Percentiles rank a stretch among this genome's conserved stretches.
phyloP scores from a whole-genome alignment of 2,888 invertebrate genomes.

The Ormyrus pomaceus region DNA sequence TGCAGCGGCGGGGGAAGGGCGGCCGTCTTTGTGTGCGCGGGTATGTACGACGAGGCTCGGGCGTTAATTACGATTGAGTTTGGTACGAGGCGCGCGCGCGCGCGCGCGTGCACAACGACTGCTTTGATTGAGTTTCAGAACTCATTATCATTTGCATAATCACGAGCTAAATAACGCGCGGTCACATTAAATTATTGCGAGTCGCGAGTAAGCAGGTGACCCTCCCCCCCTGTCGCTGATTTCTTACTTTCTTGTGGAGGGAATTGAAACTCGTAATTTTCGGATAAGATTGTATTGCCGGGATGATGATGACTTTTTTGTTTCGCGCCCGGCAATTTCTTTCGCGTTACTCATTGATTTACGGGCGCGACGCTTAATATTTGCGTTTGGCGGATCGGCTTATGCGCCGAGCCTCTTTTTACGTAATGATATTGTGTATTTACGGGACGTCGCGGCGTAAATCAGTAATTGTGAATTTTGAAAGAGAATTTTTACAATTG shows the following conservation, averaged over 20 bases:
- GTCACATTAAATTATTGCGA: constrained; percentile 38
- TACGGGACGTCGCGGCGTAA: too few relatives aligned
- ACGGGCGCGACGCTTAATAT: background rate
- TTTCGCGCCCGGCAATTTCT: background rate
- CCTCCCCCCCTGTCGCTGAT: background rate
- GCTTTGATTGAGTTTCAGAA: constrained; percentile 56
- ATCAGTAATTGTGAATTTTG: too few relatives aligned
- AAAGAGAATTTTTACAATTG: too few relatives aligned
- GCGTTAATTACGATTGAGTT: constrained; percentile 42
- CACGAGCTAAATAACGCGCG: constrained; percentile 42
- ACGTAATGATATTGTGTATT: too few relatives aligned
- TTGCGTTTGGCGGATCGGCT: too few relatives aligned
- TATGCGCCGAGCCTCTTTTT: too few relatives aligned
- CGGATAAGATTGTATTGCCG: background rate
- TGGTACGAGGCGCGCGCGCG: background rate
- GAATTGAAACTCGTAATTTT: background rate
- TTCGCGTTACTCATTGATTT: constrained; percentile 29
- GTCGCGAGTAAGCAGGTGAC: background rate
- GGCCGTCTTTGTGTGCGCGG: too few relatives aligned
- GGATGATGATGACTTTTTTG: too few relatives aligned
- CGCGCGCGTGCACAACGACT: background rate
- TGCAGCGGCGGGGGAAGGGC: background rate
- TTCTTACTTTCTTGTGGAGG: background rate
- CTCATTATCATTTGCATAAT: constrained; percentile 53
- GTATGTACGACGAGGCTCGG: too few relatives aligned